These are phyloP conservation scores for Ormyrus labotus DNA, from an alignment of 2,888 invertebrate species.

Conservation along the genomic window DNA sequence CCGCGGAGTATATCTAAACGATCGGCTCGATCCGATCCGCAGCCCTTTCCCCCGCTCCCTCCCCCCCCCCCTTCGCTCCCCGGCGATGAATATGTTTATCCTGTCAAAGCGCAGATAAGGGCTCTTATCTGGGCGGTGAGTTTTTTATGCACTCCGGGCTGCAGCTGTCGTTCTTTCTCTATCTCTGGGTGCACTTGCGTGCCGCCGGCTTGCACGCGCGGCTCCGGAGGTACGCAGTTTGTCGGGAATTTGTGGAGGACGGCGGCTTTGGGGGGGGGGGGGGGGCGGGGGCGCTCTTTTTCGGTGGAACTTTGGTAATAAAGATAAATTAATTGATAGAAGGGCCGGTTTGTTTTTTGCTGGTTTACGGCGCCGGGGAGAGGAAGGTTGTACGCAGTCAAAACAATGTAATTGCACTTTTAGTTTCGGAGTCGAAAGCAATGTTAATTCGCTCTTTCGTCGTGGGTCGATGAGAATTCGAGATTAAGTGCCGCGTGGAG, in stretches of 20 bases:
- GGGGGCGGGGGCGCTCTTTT: no score
- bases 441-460: no score
- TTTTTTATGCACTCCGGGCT: not conserved
- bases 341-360: no score
- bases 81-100: conserved; percentile 44
- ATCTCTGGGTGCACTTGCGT: not conserved
- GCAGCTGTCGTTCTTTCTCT: not conserved
- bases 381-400: no score
- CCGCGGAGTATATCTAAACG: conserved; percentile 29
- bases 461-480: no score
- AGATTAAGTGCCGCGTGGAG: no score
- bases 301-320: no score
- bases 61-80: conserved; percentile 6
- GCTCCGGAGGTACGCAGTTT: not conserved
- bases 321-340: no score
- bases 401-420: no score
- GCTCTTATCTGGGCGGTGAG: conserved; percentile 1
- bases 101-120: conserved; percentile 14
- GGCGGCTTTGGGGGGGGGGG: no score
- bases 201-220: not conserved
- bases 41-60: not conserved
- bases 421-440: no score
- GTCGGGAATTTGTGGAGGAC: not conserved
- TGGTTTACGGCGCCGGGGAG: no score
- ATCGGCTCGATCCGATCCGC: conserved; percentile 35